Percentiles rank a stretch among this genome's conserved stretches.
Conservation (phyloP, 2,888 invertebrate species). For the Blera fallax region DNA sequence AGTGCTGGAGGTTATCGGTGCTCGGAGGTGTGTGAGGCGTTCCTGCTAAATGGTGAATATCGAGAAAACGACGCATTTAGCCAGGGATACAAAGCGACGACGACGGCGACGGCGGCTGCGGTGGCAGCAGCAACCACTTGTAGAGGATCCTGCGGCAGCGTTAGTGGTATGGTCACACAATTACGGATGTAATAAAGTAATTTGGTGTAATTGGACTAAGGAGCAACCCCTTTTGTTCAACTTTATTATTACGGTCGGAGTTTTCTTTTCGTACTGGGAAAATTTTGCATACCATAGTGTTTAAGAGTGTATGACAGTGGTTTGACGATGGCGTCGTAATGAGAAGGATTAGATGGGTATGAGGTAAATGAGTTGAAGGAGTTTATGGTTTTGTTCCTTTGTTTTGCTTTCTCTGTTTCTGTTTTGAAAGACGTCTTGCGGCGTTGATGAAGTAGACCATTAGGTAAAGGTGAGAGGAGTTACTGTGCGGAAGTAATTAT, state of each 20-base stretch:
- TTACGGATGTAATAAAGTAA: conserved; percentile 82
- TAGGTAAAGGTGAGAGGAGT: not conserved
- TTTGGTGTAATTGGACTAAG: conserved; percentile 80
- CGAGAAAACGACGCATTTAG: conserved; percentile 69
- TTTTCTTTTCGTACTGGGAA: conserved; percentile 51
- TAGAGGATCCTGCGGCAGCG: conserved; percentile 68
- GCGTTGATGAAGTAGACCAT: not conserved
- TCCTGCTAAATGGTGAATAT: conserved; percentile 67
- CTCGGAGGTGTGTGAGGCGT: conserved; percentile 53
- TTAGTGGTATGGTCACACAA: conserved; percentile 79
- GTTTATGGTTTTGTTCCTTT: conserved; percentile 14
- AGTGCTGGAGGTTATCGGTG: conserved; percentile 33
- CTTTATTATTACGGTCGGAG: conserved; percentile 69
- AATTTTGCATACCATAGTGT: conserved; percentile 40
- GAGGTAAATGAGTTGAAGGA: not conserved
- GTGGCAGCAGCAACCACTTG: conserved; percentile 68
- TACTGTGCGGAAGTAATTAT: not conserved
- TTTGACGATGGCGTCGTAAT: conserved; percentile 13
- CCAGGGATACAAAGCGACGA: conserved; percentile 41
- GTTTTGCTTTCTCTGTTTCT: not conserved
- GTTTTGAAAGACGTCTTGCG: not conserved
- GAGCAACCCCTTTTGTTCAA: conserved; percentile 73
- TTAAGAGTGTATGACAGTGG: conserved; percentile 21
- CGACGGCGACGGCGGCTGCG: conserved; percentile 3
- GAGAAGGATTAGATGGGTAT: not conserved